Percentiles rank a stretch among this genome's conserved stretches.
These are phyloP conservation scores for Scaptomyza hsui DNA, from an alignment of 1,140 invertebrate species.

Conservation along the genomic window DNA sequence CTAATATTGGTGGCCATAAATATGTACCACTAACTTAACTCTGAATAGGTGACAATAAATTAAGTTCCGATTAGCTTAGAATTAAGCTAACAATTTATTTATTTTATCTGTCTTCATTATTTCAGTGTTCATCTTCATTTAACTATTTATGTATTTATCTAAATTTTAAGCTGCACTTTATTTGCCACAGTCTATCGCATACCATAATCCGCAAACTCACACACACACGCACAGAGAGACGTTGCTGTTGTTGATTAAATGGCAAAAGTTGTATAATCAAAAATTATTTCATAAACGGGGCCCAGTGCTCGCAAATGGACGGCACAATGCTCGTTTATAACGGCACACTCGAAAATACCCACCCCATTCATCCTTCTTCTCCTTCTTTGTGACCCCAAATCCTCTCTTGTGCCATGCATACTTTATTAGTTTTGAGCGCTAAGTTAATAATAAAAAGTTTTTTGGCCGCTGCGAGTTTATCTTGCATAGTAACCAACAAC, in stretches of 20 bases:
- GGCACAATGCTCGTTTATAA: conserved; percentile 21
- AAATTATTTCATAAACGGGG: conserved; percentile 64
- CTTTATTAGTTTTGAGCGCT: conserved; percentile 73
- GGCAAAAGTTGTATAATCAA: conserved; percentile 60
- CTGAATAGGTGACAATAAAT: neutral
- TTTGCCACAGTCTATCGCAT: neutral
- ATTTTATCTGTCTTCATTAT: no score
- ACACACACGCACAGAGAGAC: neutral
- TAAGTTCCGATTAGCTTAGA: no score
- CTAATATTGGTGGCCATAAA: no score
- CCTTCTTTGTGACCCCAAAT: no score
- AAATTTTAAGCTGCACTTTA: neutral
- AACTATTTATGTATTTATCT: neutral
- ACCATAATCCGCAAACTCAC: neutral
- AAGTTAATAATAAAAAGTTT: conserved; percentile 79
- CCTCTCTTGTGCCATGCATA: conserved; percentile 36
- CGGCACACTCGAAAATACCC: conserved; percentile 4
- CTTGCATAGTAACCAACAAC: conserved; percentile 35
- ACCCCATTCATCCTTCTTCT: neutral
- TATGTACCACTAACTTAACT: neutral
- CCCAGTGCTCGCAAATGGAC: conserved; percentile 43
- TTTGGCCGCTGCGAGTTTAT: conserved; percentile 57
- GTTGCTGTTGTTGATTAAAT: conserved; percentile 35
- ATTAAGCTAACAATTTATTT: no score
- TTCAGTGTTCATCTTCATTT: neutral